Conservation (phyloP, 2,797 vertebrate genomes). For the Gallirallus australis region DNA sequence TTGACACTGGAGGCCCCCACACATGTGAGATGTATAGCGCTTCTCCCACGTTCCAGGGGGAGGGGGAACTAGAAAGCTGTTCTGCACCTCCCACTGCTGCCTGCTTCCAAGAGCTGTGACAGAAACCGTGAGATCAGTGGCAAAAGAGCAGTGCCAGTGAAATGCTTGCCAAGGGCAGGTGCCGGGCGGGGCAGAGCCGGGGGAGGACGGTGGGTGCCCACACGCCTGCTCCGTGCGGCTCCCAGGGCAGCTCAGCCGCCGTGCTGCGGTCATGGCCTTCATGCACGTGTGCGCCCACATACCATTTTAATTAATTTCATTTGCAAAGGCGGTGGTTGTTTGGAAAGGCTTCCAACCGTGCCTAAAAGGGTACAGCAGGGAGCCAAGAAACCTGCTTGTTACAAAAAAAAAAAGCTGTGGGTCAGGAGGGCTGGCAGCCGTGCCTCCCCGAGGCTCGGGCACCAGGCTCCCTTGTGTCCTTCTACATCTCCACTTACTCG, state of each 20-base stretch:
- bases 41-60: background rate
- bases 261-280: accelerated
- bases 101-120: background rate
- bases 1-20: background rate
- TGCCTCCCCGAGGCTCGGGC: accelerated
- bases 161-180: accelerated
- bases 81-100: conserved; percentile 2
- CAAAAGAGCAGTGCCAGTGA: background rate
- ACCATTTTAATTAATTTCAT: background rate
- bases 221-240: background rate
- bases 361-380: background rate
- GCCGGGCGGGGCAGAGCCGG: background rate
- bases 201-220: background rate
- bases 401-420: background rate
- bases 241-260: accelerated
- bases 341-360: background rate
- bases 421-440: background rate
- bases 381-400: background rate
- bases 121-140: background rate
- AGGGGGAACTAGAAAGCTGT: background rate
- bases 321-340: background rate
- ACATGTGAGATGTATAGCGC: background rate
- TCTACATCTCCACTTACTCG: background rate
- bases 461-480: background rate
- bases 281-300: accelerated